These are phyloP conservation scores for Pectinophora gossypiella DNA, from an alignment of 1,140 invertebrate species.

Conservation along the genomic window DNA sequence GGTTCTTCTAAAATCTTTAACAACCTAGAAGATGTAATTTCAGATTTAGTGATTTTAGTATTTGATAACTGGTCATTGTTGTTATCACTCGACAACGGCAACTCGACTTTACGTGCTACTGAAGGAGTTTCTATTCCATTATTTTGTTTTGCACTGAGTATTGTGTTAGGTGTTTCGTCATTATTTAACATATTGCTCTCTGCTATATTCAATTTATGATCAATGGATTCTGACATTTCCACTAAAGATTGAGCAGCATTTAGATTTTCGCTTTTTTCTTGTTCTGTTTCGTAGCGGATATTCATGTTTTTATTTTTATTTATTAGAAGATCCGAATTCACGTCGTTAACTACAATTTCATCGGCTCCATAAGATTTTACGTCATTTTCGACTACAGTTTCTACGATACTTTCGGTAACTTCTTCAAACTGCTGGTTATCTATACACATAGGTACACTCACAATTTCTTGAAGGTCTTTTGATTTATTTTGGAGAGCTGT, in stretches of 20 bases:
- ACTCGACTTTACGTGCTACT: conserved; percentile 31
- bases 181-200: conserved; percentile 34
- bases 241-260: conserved; percentile 69
- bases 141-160: conserved; percentile 16
- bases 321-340: conserved; percentile 6
- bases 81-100: conserved; percentile 28
- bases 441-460: conserved; percentile 15
- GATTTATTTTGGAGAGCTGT: conserved; percentile 49
- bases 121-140: conserved; percentile 20
- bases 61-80: conserved; percentile 26
- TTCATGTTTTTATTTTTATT: conserved; percentile 35
- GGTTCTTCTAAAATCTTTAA: conserved; percentile 72
- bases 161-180: conserved; percentile 17
- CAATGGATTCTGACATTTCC: conserved; percentile 66
- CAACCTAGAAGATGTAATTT: conserved; percentile 59
- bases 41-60: conserved; percentile 17
- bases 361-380: conserved; percentile 6
- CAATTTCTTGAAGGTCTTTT: conserved; percentile 23
- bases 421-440: conserved; percentile 9
- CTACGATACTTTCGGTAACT: background rate
- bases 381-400: conserved; percentile 4
- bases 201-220: conserved; percentile 54
- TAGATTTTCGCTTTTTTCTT: conserved; percentile 67
- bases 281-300: conserved; percentile 57
- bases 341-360: background rate